Evolutionary conservation across 2,797 vertebrate species (phyloP).

Genomic region (Micromesistius poutassou): DNA sequence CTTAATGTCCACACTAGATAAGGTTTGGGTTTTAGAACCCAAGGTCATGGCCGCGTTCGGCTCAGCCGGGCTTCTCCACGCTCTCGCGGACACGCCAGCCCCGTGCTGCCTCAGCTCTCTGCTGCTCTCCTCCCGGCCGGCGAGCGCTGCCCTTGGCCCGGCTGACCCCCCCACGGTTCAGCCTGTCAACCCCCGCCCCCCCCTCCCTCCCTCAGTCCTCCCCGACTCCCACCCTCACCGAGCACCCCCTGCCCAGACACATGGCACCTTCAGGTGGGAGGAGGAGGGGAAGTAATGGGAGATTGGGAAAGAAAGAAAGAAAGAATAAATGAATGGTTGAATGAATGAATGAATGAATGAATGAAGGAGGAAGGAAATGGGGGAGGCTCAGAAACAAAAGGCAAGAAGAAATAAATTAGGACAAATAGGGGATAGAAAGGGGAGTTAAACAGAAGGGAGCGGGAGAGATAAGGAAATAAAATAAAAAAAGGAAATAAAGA

Average conservation of each 20-base stretch:
- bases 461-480: conserved; percentile 27
- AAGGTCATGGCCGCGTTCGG: conserved; percentile 53
- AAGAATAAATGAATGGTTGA: too few relatives aligned
- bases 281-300: background rate
- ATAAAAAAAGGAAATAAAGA: conserved; percentile 21
- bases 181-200: conserved; percentile 53
- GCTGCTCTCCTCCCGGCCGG: conserved; percentile 57
- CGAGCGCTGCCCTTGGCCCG: conserved; percentile 59
- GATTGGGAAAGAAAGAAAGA: background rate
- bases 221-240: background rate
- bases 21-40: conserved; percentile 33
- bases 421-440: conserved; percentile 18
- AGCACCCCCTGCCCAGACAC: background rate
- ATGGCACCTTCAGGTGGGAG: background rate
- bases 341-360: too few relatives aligned
- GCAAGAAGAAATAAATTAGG: conserved; percentile 17
- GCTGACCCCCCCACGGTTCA: conserved; percentile 59
- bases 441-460: conserved; percentile 2
- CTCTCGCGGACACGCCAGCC: conserved; percentile 53
- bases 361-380: background rate
- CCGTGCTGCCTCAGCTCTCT: conserved; percentile 73
- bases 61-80: conserved; percentile 41
- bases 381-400: background rate
- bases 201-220: background rate
- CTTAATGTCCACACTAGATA: conserved; percentile 23